These are phyloP conservation scores for Helostoma temminkii DNA, from an alignment of 2,797 vertebrate genomes.

Conservation along the genomic window DNA sequence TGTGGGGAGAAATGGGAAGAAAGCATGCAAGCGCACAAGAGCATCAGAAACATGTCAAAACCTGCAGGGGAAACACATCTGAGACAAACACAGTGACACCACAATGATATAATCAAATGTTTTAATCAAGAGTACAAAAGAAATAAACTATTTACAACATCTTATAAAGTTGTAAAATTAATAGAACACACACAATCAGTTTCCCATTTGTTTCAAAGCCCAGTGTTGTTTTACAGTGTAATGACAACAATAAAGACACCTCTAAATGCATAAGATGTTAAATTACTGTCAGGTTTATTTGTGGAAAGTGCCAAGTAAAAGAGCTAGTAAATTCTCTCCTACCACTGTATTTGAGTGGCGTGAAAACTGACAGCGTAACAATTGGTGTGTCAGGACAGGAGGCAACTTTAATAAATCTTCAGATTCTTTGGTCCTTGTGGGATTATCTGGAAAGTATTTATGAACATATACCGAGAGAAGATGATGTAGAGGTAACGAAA, in stretches of 20 bases:
- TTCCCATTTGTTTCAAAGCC: not conserved
- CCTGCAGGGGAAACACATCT: conserved; percentile 56
- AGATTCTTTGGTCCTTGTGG: conserved; percentile 73
- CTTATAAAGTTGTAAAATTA: conserved; percentile 6
- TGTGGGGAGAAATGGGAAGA: conserved; percentile 94
- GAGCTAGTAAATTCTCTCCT: not conserved
- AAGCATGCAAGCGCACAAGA: conserved; percentile 89
- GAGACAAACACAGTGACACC: conserved; percentile 27
- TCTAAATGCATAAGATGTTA: not conserved
- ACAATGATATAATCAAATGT: not conserved
- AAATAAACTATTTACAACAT: conserved; percentile 19
- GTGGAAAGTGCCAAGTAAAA: conserved; percentile 7
- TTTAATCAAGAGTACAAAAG: conserved; percentile 33
- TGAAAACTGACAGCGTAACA: conserved; percentile 1
- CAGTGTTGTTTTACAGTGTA: conserved; percentile 45
- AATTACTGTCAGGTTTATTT: conserved; percentile 2
- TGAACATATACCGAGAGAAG: conserved; percentile 93
- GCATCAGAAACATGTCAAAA: conserved; percentile 91
- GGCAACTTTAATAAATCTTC: conserved; percentile 78
- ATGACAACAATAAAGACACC: conserved; percentile 45
- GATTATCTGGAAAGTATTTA: conserved; percentile 90
- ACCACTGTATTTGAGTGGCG: not conserved
- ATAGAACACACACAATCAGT: not conserved
- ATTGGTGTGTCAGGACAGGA: conserved; percentile 16
- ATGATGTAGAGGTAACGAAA: conserved; percentile 91